Conservation (phyloP, 2,113 vertebrate genomes). For the Telmatochromis brichardi region DNA sequence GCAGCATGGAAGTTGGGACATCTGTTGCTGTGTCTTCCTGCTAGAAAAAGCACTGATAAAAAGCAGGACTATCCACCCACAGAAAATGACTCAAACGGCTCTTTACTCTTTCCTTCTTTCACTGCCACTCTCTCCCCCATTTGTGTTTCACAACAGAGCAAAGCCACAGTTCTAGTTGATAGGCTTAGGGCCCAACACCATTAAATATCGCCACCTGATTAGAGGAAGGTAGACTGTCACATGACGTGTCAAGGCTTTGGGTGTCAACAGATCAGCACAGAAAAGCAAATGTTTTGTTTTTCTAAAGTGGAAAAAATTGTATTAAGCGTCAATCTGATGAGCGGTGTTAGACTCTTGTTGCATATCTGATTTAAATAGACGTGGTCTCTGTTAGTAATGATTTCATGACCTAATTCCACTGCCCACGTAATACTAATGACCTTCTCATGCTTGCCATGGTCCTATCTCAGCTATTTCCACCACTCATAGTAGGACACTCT, state of each 20-base stretch:
- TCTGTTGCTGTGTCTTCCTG: conserved; percentile 39
- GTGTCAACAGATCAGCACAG: neutral
- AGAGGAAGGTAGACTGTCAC: conserved; percentile 31
- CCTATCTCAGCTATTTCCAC: neutral
- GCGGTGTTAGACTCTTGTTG: neutral
- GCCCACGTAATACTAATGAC: neutral
- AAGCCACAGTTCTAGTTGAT: conserved; percentile 49
- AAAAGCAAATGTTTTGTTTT: neutral
- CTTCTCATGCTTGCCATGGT: neutral
- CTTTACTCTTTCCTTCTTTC: conserved; percentile 5
- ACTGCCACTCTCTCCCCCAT: neutral
- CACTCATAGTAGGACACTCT: neutral
- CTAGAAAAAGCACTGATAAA: conserved; percentile 8
- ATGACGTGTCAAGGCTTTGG: neutral
- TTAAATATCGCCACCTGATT: conserved; percentile 53
- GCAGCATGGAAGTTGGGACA: conserved; percentile 32
- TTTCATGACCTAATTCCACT: conserved; percentile 16
- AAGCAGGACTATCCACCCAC: conserved; percentile 10
- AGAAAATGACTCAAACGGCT: conserved; percentile 21
- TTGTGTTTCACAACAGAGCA: conserved; percentile 12
- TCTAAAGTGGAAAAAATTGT: neutral
- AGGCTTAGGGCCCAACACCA: conserved; percentile 51
- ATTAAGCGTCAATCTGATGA: neutral
- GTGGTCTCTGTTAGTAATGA: neutral
- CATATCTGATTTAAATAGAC: neutral